phyloP scores from a whole-genome alignment of 2,888 invertebrate genomes.

The Lasioglossum morio region DNA sequence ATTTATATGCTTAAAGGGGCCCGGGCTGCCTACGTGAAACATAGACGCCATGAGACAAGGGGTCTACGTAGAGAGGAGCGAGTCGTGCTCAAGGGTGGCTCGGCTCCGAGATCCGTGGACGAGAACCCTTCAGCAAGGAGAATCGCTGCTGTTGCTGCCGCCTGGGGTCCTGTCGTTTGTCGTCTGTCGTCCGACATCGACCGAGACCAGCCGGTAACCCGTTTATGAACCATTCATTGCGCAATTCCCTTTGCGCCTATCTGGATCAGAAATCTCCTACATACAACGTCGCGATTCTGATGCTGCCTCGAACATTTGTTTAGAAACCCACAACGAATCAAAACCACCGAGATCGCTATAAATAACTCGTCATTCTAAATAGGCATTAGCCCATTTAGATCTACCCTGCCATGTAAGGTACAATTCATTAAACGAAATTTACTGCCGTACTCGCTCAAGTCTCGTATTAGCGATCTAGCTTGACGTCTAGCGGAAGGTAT shows the following conservation, averaged over 20 bases:
- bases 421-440: background rate
- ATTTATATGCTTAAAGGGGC: constrained; percentile 81
- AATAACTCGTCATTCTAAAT: background rate
- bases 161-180: constrained; percentile 71
- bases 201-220: constrained; percentile 56
- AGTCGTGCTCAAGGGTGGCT: constrained; percentile 80
- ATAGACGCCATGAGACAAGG: constrained; percentile 72
- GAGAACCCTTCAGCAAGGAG: constrained; percentile 76
- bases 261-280: constrained; percentile 6
- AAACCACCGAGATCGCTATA: background rate
- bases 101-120: constrained; percentile 70
- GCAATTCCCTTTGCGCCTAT: constrained; percentile 6
- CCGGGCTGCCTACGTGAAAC: constrained; percentile 73
- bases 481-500: background rate
- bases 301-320: background rate
- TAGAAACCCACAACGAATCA: background rate
- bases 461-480: background rate
- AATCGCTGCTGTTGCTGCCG: constrained; percentile 70
- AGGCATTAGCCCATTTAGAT: background rate
- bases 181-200: constrained; percentile 63
- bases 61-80: constrained; percentile 67
- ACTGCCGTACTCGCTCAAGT: background rate
- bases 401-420: background rate
- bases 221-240: constrained; percentile 33
- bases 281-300: background rate